These are phyloP conservation scores for Dascillus cervinus DNA, from an alignment of 2,888 invertebrate species.

Conservation along the genomic window DNA sequence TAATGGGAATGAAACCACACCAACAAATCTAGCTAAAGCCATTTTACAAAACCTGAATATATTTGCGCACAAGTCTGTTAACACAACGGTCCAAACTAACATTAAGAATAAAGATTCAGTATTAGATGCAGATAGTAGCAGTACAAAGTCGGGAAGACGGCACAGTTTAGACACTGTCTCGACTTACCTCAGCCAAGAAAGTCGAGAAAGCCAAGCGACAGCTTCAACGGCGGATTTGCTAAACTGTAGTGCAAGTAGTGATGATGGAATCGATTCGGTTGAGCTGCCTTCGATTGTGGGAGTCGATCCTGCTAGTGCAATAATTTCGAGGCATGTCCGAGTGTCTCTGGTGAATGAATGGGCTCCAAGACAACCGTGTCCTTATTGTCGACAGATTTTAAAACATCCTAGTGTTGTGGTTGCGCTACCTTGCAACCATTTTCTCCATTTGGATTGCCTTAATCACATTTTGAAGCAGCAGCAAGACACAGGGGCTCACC, in stretches of 20 bases:
- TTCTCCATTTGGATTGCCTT: slow-evolving; percentile 73
- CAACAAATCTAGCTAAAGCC: slow-evolving; percentile 64
- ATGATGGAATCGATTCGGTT: slow-evolving; percentile 25
- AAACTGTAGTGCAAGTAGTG: slow-evolving; percentile 34
- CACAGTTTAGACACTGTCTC: slow-evolving; percentile 85
- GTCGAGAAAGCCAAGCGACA: slow-evolving; percentile 55
- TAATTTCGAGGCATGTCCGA: slow-evolving; percentile 62
- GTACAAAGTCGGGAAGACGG: slow-evolving; percentile 67
- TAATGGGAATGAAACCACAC: slow-evolving; percentile 42
- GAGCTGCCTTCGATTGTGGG: slow-evolving; percentile 38
- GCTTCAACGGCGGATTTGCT: slow-evolving; percentile 37
- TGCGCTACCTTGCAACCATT: slow-evolving; percentile 67
- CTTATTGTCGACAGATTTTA: slow-evolving; percentile 57
- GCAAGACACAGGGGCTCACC: slow-evolving; percentile 42
- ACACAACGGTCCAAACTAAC: slow-evolving; percentile 24
- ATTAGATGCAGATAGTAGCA: slow-evolving; percentile 61
- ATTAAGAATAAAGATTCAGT: slow-evolving; percentile 34
- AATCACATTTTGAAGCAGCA: slow-evolving; percentile 65
- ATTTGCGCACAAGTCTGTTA: slow-evolving; percentile 49
- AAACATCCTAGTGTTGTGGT: slow-evolving; percentile 52
- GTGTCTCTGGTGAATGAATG: slow-evolving; percentile 58
- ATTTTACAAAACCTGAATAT: slow-evolving; percentile 77
- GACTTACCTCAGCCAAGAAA: slow-evolving; percentile 81
- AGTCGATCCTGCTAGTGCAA: slow-evolving; percentile 50
- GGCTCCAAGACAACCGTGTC: slow-evolving; percentile 65